These are phyloP conservation scores for Nilaparvata lugens DNA, from an alignment of 1,140 invertebrate species.

Conservation along the genomic window DNA sequence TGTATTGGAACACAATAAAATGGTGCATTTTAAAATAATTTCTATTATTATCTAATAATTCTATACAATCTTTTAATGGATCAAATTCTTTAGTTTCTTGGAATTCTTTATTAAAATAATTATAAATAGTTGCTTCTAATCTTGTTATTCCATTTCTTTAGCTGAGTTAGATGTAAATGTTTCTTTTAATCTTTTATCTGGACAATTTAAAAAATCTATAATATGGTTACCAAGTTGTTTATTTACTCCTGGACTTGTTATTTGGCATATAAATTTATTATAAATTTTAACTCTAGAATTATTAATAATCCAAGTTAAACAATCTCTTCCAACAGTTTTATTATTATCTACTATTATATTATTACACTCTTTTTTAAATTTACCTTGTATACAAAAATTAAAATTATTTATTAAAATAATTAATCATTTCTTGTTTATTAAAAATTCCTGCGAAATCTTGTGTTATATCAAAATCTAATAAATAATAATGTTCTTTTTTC, in stretches of 20 bases:
- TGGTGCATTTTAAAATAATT: slow-evolving; percentile 2
- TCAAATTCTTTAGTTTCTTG: slow-evolving; percentile 6
- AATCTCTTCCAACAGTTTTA: slow-evolving; percentile 7
- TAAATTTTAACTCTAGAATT: slow-evolving; percentile 10
- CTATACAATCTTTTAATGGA: slow-evolving; percentile 11
- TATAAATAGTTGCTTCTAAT: slow-evolving; percentile 15
- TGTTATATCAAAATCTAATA: slow-evolving; percentile 11
- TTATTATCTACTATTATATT: slow-evolving; percentile 6
- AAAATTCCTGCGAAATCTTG: slow-evolving; percentile 6
- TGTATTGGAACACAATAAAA: slow-evolving; percentile 13
- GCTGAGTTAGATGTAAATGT: slow-evolving; percentile 2
- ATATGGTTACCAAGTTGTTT: slow-evolving; percentile 8
- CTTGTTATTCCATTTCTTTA: slow-evolving; percentile 13
- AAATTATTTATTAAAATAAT: neutral
- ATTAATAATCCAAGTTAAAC: slow-evolving; percentile 8
- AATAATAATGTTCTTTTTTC: slow-evolving; percentile 9
- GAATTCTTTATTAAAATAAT: slow-evolving; percentile 10
- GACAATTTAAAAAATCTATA: slow-evolving; percentile 13
- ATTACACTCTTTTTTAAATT: neutral
- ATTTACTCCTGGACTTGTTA: slow-evolving; percentile 4
- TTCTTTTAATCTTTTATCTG: slow-evolving; percentile 14
- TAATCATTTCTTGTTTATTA: neutral
- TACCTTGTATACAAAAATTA: neutral
- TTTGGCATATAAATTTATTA: slow-evolving; percentile 12
- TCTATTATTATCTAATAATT: slow-evolving; percentile 2